phyloP scores from a whole-genome alignment of 2,113 vertebrate genomes.

The Synodontis membranacea region DNA sequence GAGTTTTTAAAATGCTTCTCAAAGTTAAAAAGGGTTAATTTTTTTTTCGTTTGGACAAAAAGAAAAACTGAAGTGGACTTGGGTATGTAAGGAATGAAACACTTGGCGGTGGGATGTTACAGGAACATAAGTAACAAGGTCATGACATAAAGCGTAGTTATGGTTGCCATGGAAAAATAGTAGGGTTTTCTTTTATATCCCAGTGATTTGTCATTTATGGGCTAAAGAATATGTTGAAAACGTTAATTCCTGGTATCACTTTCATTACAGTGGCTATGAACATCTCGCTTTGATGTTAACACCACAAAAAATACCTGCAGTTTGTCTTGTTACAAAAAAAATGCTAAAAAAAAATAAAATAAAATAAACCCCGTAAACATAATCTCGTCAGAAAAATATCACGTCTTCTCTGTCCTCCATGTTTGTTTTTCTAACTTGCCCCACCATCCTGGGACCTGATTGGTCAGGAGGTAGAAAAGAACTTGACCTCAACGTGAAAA shows the following conservation, averaged over 20 bases:
- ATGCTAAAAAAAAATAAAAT: not conserved
- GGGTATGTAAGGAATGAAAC: not conserved
- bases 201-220: not conserved
- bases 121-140: not conserved
- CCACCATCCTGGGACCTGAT: not conserved
- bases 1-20: not conserved
- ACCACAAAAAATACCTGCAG: not conserved
- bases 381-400: not conserved
- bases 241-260: not conserved
- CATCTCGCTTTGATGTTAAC: not conserved
- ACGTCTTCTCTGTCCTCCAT: not conserved
- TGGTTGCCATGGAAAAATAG: not conserved
- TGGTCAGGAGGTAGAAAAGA: not conserved
- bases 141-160: not conserved
- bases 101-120: not conserved
- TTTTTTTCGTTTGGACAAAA: not conserved
- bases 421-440: not conserved
- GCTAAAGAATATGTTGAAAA: not conserved
- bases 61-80: not conserved
- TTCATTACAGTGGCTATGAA: not conserved
- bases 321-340: not conserved
- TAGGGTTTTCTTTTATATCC: not conserved
- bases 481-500: not conserved
- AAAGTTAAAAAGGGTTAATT: not conserved
- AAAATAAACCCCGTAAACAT: not conserved